These are phyloP conservation scores for Drosophila putrida DNA, from an alignment of 2,888 invertebrate species.

Conservation along the genomic window DNA sequence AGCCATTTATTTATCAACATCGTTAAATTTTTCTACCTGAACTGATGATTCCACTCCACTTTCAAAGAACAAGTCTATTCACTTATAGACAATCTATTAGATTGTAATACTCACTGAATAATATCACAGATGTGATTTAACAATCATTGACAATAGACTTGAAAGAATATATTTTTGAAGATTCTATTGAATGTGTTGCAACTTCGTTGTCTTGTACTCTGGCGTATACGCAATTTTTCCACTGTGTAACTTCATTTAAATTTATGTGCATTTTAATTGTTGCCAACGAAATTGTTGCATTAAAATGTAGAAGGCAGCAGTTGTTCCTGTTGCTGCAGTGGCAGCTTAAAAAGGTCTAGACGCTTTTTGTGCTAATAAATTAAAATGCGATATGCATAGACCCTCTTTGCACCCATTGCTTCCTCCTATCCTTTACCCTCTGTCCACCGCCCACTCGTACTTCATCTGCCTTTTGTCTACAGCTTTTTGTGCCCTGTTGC, in stretches of 20 bases:
- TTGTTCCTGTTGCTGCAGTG: constrained; percentile 48
- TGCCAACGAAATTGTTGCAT: constrained; percentile 68
- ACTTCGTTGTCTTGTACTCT: constrained; percentile 4
- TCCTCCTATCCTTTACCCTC: neutral
- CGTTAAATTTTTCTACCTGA: constrained; percentile 74
- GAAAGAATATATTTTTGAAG: neutral
- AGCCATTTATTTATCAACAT: constrained; percentile 79
- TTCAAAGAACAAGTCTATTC: neutral
- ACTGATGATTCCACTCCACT: neutral
- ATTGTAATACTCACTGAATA: neutral
- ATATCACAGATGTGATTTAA: constrained; percentile 9
- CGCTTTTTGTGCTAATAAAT: constrained; percentile 81
- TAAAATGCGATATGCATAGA: constrained; percentile 81
- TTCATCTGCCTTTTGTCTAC: constrained; percentile 70
- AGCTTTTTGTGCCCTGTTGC: constrained; percentile 52
- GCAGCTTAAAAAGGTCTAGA: constrained; percentile 80
- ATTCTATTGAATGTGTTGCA: constrained; percentile 1
- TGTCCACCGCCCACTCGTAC: constrained; percentile 33
- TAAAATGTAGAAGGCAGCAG: constrained; percentile 59
- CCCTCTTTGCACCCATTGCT: constrained; percentile 38
- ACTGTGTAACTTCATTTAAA: constrained; percentile 56
- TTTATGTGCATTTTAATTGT: constrained; percentile 81
- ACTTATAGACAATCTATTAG: neutral
- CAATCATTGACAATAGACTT: constrained; percentile 9
- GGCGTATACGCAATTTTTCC: constrained; percentile 45